Base-by-base conservation (phyloP, 1,140 invertebrate species). In the Euglossa dilemma region DNA sequence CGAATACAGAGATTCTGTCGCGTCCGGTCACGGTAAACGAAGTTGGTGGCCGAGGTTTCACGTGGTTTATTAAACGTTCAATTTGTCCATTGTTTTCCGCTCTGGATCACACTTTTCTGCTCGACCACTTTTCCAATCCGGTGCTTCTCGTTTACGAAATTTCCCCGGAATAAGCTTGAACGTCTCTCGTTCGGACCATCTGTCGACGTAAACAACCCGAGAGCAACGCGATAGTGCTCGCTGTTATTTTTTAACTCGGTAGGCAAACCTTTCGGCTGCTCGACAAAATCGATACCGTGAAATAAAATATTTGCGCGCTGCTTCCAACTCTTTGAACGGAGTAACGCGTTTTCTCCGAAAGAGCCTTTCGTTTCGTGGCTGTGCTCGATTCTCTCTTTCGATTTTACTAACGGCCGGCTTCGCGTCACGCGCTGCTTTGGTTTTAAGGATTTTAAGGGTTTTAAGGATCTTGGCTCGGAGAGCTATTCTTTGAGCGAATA, bases 31-130 rank as follows among this genome's bases (percentile, higher is more conserved):
- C 67, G 9, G 45, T 52, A 61, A 50, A 50, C 77, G 52, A 71
- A 71, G 23, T 50, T 43, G 23, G 45, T 47, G 77, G 67, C 59
- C 56, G 56, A 61, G 67, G 56, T 70, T 80, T 80, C 77, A 23
- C 77, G 28, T 69, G 77, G 67, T 80, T 80, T 63, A 80, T 80
- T 72, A 72, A 80, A 80, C 67, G 67, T 71, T 61, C 67, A 36
- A 80, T 56, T 67, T 36, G 50, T 45, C 76, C 54, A 47, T 78
- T 57, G 64, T 78, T 56, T 69, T 45, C 36, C 18, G 14, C 18
- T 57, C 50, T 43, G 45, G 18, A 69, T 78, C 25, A 64, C n/a
- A 23, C n/a, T 25, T 36, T 50, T 18, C 4, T n/a, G 45, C 69
- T 5, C 45, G 47, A 61, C 43, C 20, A 47, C 23, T 77, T 67